Base-by-base conservation (phyloP, 2,888 invertebrate species). In the Calliphora vomitoria region DNA sequence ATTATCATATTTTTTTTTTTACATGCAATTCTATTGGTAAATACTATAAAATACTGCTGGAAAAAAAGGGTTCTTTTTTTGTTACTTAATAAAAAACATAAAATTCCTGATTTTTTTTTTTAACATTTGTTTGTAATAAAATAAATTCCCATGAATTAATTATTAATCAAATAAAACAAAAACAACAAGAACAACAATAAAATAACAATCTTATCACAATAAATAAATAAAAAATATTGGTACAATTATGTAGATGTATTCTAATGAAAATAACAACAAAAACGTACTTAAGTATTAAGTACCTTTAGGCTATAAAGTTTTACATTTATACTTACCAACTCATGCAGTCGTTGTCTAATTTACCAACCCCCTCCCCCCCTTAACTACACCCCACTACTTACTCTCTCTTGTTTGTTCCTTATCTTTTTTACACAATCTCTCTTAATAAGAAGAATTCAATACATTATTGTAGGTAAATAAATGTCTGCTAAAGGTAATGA, bases 81-180 rank as follows among this genome's bases (percentile, higher is more conserved):
- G n/a, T n/a, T 55, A 13, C 8, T 18, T 31, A 60, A 44, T n/a
- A 1, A 31, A n/a, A 50, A 25, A 74, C n/a, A 74, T 13, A 25
- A 25, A 25, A 25, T 55, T 15, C 8, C 55, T 3, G 55, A 10
- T 55, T 55, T 20, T 55, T 55, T 55, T 20, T 20, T 31, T 5
- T 5, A 55, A 82, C 74, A 74, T 82, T 82, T 74, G 74, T 25
- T 74, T 18, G 66, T 35, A n/a, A 35, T 55, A 47, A n/a, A 66
- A 66, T 25, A 82, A 74, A 66, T 82, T 82, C 81, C 41, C 81
- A 81, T 74, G 66, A 68, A 68, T 66, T 66, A 58, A 66, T 68
- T 38, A 35, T 64, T 55, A 82, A 38, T 53, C 50, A 71, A 64
- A 47, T 25, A 5, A 64, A 31, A 47, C 31, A 31, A 75, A 62